Percentiles rank a stretch among this genome's conserved stretches.
phyloP scores from a whole-genome alignment of 2,113 vertebrate species.

The Apteryx mantelli region DNA sequence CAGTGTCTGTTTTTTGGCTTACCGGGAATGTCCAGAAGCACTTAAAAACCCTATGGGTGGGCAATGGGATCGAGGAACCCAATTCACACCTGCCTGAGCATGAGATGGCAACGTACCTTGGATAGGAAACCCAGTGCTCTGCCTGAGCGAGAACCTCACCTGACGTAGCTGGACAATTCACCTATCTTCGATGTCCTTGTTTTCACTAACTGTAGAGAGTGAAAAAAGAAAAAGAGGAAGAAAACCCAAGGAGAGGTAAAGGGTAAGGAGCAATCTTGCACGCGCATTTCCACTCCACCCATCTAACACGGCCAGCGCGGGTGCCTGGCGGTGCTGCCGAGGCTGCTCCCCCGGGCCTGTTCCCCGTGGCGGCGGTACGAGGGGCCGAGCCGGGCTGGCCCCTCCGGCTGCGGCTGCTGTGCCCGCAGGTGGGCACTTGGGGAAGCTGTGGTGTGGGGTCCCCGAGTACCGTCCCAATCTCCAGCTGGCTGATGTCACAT shows the following conservation, averaged over 20 bases:
- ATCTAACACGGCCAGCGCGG: accelerated
- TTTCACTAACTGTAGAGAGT: slow-evolving; percentile 82
- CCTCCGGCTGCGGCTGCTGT: background rate
- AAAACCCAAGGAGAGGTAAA: background rate
- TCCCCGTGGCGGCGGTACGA: background rate
- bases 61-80: background rate
- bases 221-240: background rate
- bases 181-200: slow-evolving; percentile 85
- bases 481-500: background rate
- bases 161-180: slow-evolving; percentile 79
- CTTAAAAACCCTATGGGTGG: background rate
- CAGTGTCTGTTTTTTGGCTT: background rate
- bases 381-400: background rate
- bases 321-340: accelerated
- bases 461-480: background rate
- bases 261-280: background rate
- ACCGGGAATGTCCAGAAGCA: background rate
- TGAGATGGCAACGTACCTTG: background rate
- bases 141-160: slow-evolving; percentile 69
- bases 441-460: too few species aligned
- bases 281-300: background rate
- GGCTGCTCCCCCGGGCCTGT: accelerated
- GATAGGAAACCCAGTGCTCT: background rate
- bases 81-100: background rate
- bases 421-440: accelerated